phyloP scores from a whole-genome alignment of 1,140 invertebrate genomes.

The Sarcophaga bullata region DNA sequence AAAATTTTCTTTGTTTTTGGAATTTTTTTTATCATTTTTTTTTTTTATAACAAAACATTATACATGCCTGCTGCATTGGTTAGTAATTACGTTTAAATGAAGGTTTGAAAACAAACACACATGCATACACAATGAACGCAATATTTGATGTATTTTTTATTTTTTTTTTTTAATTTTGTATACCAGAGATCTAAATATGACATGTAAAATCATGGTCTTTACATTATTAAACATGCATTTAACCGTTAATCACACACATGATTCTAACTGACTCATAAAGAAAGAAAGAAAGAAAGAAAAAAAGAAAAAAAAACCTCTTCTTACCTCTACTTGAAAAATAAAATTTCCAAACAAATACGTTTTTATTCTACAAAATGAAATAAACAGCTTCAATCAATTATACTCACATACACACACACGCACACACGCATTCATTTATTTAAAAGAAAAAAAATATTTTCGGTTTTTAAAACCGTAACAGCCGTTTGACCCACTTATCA shows the following conservation, averaged over 20 bases:
- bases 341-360: too few relatives aligned
- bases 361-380: too few relatives aligned
- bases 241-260: constrained; percentile 31
- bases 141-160: too few relatives aligned
- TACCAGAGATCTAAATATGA: constrained; percentile 36
- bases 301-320: neutral
- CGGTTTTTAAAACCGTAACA: constrained; percentile 29
- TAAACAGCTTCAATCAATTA: constrained; percentile 21
- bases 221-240: constrained; percentile 38
- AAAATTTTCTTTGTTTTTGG: too few relatives aligned
- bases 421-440: too few relatives aligned
- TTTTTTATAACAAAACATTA: too few relatives aligned
- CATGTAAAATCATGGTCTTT: constrained; percentile 41
- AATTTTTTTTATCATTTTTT: too few relatives aligned
- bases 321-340: neutral
- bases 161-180: constrained; percentile 3
- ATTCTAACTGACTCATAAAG: constrained; percentile 29
- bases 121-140: too few relatives aligned
- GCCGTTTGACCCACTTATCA: constrained; percentile 34
- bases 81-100: too few relatives aligned
- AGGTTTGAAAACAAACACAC: too few relatives aligned
- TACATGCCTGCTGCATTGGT: too few relatives aligned
- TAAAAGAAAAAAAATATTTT: neutral
- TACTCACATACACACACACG: neutral
- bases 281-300: neutral